phyloP scores from a whole-genome alignment of 2,113 vertebrate species.

The Xyliphius kryptos region DNA sequence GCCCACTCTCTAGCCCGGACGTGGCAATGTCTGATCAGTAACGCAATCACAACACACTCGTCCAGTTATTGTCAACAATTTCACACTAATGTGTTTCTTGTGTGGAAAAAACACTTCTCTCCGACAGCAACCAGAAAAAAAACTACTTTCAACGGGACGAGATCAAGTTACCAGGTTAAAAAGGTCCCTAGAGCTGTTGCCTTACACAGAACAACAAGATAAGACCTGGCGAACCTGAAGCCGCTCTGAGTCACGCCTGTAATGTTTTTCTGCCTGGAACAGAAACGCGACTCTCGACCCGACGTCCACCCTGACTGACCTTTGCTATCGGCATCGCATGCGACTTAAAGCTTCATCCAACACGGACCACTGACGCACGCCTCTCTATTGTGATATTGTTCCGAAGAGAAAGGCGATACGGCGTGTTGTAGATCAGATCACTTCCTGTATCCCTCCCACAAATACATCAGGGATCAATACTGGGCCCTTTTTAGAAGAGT shows the following conservation, averaged over 20 bases:
- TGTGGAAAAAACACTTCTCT: too few relatives aligned
- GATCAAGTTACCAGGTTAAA: too few relatives aligned
- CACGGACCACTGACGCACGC: slow-evolving; percentile 20
- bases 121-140: too few relatives aligned
- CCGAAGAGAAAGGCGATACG: slow-evolving; percentile 6
- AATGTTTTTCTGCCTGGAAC: slow-evolving; percentile 19
- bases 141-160: too few relatives aligned
- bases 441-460: slow-evolving; percentile 25
- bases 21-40: too few relatives aligned
- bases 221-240: slow-evolving; percentile 7
- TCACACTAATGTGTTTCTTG: too few relatives aligned
- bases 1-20: too few relatives aligned
- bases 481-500: slow-evolving; percentile 9
- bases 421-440: slow-evolving; percentile 20
- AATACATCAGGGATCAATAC: slow-evolving; percentile 24
- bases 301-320: slow-evolving; percentile 19
- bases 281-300: slow-evolving; percentile 25
- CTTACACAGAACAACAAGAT: slow-evolving; percentile 30
- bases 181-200: too few relatives aligned
- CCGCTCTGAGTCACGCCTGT: slow-evolving; percentile 21
- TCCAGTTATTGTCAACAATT: too few relatives aligned
- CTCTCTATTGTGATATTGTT: slow-evolving; percentile 44
- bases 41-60: too few relatives aligned
- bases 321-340: slow-evolving; percentile 17
- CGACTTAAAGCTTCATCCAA: slow-evolving; percentile 9